Conservation (phyloP, 2,113 vertebrate species). For the Vidua chalybeata region DNA sequence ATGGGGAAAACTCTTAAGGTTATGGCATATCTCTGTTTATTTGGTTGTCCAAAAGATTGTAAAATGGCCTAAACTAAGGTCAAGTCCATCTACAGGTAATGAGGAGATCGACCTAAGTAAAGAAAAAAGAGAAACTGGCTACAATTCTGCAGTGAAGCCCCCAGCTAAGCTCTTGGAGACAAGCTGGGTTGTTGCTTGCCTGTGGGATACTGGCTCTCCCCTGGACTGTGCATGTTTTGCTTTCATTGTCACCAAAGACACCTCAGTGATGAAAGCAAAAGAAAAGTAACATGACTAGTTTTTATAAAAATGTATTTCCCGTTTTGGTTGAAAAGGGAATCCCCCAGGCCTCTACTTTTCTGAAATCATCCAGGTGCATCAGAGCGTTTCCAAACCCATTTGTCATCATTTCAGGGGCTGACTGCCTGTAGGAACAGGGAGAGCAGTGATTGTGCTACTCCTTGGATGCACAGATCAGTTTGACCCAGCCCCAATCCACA, state of each 20-base stretch:
- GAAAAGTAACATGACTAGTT: neutral
- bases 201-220: neutral
- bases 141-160: neutral
- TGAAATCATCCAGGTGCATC: conserved; percentile 31
- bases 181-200: neutral
- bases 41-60: neutral
- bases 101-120: rapidly evolving
- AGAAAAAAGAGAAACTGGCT: neutral
- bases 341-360: neutral
- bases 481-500: neutral
- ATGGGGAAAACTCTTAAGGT: neutral
- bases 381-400: conserved; percentile 14
- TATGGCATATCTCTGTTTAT: neutral
- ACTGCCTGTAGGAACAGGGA: neutral
- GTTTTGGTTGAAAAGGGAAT: neutral
- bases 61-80: neutral
- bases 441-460: neutral
- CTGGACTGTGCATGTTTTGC: neutral
- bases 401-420: neutral
- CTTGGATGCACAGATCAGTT: neutral
- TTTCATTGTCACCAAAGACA: neutral
- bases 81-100: neutral
- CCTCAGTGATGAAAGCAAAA: neutral
- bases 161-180: neutral
- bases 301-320: neutral